Percentiles rank a stretch among this genome's conserved stretches.
Evolutionary conservation across 1,140 invertebrate species (phyloP).

Genomic region (Heliconius himera): DNA sequence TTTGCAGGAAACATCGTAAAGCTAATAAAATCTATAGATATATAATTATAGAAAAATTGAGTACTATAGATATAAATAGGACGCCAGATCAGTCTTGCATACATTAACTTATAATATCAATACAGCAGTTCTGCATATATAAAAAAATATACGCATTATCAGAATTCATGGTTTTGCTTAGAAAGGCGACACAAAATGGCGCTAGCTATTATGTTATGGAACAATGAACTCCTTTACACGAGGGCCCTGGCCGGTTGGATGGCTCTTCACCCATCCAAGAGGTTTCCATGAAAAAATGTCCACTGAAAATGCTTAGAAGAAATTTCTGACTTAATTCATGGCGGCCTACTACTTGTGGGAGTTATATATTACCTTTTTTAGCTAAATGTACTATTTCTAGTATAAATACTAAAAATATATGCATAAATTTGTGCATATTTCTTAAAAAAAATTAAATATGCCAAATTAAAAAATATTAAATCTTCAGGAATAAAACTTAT

Average conservation of each 20-base stretch:
- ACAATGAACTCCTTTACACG: constrained; percentile 44
- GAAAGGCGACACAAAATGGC: constrained; percentile 48
- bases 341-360: neutral
- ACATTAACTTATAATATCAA: neutral
- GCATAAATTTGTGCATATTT: neutral
- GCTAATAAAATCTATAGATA: neutral
- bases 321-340: constrained; percentile 29
- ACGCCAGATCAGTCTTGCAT: neutral
- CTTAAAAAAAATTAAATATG: too few species aligned
- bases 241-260: constrained; percentile 37
- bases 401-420: neutral
- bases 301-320: constrained; percentile 32
- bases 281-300: constrained; percentile 42
- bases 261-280: constrained; percentile 32
- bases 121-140: neutral
- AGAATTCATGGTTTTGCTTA: neutral
- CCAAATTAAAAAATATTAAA: too few species aligned
- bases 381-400: neutral
- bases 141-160: neutral
- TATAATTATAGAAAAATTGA: too few species aligned
- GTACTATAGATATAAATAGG: too few species aligned
- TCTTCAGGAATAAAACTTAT: too few species aligned
- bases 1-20: neutral
- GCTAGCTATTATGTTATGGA: constrained; percentile 46
- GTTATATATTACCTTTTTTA: neutral